phyloP scores from a whole-genome alignment of 2,888 invertebrate genomes.

The Platycheirus albimanus region DNA sequence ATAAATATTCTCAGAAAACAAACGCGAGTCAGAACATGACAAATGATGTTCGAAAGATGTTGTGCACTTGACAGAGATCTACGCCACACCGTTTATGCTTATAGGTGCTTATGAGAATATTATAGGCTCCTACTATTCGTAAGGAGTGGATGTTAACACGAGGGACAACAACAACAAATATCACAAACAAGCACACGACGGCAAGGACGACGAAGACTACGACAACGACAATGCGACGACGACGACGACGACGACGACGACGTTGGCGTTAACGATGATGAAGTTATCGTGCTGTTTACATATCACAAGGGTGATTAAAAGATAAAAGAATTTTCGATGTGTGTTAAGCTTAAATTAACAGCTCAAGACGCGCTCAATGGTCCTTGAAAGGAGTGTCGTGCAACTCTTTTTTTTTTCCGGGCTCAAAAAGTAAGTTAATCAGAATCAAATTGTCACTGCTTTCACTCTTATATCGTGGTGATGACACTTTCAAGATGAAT shows the following conservation, averaged over 20 bases:
- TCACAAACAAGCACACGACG: conserved; percentile 4
- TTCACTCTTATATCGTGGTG: neutral
- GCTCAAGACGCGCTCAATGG: conserved; percentile 17
- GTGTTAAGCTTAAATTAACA: conserved; percentile 39
- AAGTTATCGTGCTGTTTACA: conserved; percentile 48
- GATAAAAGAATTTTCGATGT: conserved; percentile 24
- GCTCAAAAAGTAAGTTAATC: conserved; percentile 33
- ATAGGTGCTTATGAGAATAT: neutral
- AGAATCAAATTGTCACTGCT: conserved; percentile 17
- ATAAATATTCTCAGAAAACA: neutral
- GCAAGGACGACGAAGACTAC: no score
- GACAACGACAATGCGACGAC: no score
- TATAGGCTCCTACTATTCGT: conserved; percentile 16
- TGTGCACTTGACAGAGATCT: conserved; percentile 47
- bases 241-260: neutral
- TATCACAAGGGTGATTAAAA: conserved; percentile 43
- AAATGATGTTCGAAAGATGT: conserved; percentile 61
- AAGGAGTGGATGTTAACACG: conserved; percentile 6
- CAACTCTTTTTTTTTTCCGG: neutral
- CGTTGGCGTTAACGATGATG: conserved; percentile 30
- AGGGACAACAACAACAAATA: conserved; percentile 1
- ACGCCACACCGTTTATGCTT: conserved; percentile 24
- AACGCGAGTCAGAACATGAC: conserved; percentile 56
- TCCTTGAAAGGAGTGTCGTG: conserved; percentile 26
- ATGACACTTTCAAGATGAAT: conserved; percentile 30